Evolutionary conservation across 2,113 vertebrate genomes (phyloP).

Genomic region (Notothenia coriiceps): DNA sequence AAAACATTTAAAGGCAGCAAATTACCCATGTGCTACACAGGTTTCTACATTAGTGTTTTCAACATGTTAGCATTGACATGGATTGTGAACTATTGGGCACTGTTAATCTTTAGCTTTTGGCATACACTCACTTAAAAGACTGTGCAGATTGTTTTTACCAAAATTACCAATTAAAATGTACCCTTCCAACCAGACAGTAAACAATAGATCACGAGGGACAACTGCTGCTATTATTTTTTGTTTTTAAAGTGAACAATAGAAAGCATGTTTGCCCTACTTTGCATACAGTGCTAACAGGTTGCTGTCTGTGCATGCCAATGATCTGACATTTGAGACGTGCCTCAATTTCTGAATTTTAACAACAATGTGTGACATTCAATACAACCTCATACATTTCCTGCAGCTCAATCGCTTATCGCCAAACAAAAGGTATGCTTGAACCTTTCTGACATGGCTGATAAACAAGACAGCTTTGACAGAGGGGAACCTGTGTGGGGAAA

Average conservation of each 20-base stretch:
- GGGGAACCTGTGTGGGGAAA: constrained; percentile 36
- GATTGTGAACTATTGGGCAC: constrained; percentile 31
- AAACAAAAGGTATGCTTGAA: constrained; percentile 70
- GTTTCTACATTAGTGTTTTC: constrained; percentile 57
- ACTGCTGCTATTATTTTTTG: neutral
- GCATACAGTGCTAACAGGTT: constrained; percentile 11
- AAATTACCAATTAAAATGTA: neutral
- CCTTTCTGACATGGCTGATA: constrained; percentile 80
- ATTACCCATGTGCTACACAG: constrained; percentile 70
- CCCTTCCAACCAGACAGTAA: neutral
- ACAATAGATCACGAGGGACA: constrained; percentile 6
- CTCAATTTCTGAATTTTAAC: constrained; percentile 29
- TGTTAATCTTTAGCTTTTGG: constrained; percentile 11
- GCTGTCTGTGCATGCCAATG: constrained; percentile 4
- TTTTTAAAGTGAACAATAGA: constrained; percentile 3
- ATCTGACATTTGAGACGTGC: constrained; percentile 46
- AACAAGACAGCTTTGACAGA: constrained; percentile 77
- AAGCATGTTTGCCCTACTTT: neutral
- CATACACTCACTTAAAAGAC: neutral
- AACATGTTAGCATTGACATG: constrained; percentile 56
- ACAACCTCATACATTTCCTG: constrained; percentile 67
- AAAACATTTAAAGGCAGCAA: constrained; percentile 66
- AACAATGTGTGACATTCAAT: constrained; percentile 45
- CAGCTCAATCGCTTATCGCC: constrained; percentile 16
- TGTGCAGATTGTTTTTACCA: neutral